Base-by-base conservation (phyloP, 2,888 invertebrate genomes). In the Andrena haemorrhoa region DNA sequence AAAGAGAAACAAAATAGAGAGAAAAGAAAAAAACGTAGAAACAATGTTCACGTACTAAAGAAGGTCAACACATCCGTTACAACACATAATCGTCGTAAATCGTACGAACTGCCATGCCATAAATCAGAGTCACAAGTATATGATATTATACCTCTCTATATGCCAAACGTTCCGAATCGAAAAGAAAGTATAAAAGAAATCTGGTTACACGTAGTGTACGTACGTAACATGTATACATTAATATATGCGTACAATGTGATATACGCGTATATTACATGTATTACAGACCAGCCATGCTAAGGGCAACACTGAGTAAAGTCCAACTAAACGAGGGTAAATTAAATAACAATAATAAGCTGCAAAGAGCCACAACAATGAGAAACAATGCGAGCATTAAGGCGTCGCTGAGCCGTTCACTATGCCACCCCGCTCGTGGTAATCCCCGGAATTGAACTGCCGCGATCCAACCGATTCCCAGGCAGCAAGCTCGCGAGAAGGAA, bases 291-390 rank as follows among this genome's bases (percentile, higher is more conserved):
- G 93, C 92, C 93, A 93, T 94, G 94, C 93, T 92, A 92, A 92
- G 93, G 93, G 92, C 92, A 92, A 94, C 93, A 93, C 91, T 92
- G 92, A 93, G 86, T 91, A 92, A 91, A 88, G 86, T 87, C 81
- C 82, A 89, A 90, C 86, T 86, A 89, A 89, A 89, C 82, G 79
- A 89, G 87, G 83, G 88, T 85, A 83, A 87, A 86, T 84, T 68
- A 86, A 92, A 90, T 88, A 91, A 92, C 89, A 92, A 92, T 90
- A 93, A 93, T 92, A 93, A 94, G 93, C 93, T 92, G 93, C 93
- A 93, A 93, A 94, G 94, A 93, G 94, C 94, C 93, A 94, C 93
- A 94, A 93, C 93, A 93, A 94, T 94, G 94, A 94, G 94, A 94
- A 93, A 93, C 93, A 93, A 94, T 93, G 93, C 93, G 94, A 94